These are phyloP conservation scores for Cataglyphis livida DNA, from an alignment of 2,888 invertebrate genomes.

Conservation along the genomic window DNA sequence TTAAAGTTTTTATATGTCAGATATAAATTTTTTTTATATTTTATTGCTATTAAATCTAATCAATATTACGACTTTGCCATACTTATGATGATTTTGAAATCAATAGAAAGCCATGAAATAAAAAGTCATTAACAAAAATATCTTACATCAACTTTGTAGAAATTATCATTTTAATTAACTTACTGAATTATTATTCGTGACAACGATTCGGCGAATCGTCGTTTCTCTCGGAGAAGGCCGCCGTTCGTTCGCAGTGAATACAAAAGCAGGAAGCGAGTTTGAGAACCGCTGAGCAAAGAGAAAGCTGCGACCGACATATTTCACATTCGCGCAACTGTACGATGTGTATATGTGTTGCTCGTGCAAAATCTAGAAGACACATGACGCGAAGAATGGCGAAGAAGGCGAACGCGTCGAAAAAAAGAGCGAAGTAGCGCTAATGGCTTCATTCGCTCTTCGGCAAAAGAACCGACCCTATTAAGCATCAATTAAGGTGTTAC, in stretches of 20 bases:
- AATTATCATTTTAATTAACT: conserved; percentile 38
- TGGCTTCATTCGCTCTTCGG: conserved; percentile 75
- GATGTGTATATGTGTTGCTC: conserved; percentile 53
- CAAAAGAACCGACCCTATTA: conserved; percentile 65
- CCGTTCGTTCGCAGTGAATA: background rate
- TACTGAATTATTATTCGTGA: conserved; percentile 8
- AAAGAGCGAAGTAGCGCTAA: conserved; percentile 60
- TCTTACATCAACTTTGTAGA: background rate
- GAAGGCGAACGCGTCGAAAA: conserved; percentile 12
- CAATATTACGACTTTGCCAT: background rate
- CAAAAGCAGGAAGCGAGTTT: conserved; percentile 83
- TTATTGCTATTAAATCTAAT: background rate
- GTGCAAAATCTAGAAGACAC: conserved; percentile 59
- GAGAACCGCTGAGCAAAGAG: conserved; percentile 84
- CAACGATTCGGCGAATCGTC: background rate
- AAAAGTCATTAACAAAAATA: background rate
- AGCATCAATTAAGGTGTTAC: conserved; percentile 75
- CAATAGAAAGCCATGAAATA: background rate
- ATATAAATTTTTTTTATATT: background rate
- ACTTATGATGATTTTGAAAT: background rate
- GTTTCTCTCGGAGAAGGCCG: conserved; percentile 6
- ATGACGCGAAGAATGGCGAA: conserved; percentile 27
- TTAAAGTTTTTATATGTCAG: background rate
- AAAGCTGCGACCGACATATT: conserved; percentile 84
- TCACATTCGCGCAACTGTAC: conserved; percentile 76